phyloP scores from a whole-genome alignment of 2,888 invertebrate genomes.

The Drosophila meridiana region DNA sequence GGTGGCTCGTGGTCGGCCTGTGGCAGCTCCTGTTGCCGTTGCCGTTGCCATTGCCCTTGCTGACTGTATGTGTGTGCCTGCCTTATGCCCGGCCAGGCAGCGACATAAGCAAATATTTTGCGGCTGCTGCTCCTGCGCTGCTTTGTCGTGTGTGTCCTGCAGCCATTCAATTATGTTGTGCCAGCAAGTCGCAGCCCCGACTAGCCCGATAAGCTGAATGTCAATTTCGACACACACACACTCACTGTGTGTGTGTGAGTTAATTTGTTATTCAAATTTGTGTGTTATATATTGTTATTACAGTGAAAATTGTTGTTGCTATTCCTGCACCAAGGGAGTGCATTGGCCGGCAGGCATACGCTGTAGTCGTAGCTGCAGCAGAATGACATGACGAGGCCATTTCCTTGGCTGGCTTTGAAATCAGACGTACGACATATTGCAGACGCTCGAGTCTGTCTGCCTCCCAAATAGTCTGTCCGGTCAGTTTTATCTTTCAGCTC shows the following conservation, averaged over 20 bases:
- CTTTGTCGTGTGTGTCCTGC: slow-evolving; percentile 68
- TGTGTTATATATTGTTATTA: slow-evolving; percentile 80
- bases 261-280: slow-evolving; percentile 81
- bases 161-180: slow-evolving; percentile 78
- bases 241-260: slow-evolving; percentile 60
- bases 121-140: slow-evolving; percentile 60
- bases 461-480: background rate
- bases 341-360: slow-evolving; percentile 61
- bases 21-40: slow-evolving; percentile 33
- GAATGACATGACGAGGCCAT: slow-evolving; percentile 54
- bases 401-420: slow-evolving; percentile 23
- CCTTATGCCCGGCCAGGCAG: slow-evolving; percentile 51
- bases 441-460: background rate
- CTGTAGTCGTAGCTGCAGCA: slow-evolving; percentile 50
- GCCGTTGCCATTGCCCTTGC: background rate
- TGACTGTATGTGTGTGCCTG: slow-evolving; percentile 21
- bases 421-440: slow-evolving; percentile 14
- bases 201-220: slow-evolving; percentile 53
- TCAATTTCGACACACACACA: slow-evolving; percentile 68
- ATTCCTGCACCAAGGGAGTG: slow-evolving; percentile 47
- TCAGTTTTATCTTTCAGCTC: slow-evolving; percentile 2
- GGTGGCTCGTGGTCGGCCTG: slow-evolving; percentile 47
- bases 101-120: slow-evolving; percentile 77
- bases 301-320: slow-evolving; percentile 65
- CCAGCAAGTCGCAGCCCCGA: slow-evolving; percentile 54